Base-by-base conservation (phyloP, 2,113 vertebrate genomes). In the Lepus timidus region DNA sequence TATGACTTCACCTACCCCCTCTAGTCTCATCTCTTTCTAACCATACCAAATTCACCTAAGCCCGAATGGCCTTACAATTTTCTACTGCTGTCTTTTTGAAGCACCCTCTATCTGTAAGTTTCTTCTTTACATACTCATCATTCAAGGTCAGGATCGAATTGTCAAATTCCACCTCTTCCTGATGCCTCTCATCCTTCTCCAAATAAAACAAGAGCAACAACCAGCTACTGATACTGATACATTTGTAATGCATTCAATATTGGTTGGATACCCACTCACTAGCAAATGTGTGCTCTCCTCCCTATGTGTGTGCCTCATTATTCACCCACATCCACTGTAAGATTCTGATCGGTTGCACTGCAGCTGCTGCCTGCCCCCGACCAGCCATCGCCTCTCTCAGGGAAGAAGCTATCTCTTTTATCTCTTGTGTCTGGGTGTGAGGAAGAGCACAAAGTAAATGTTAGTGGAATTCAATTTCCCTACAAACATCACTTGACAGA, bases 381-480 rank as follows among this genome's bases (percentile, higher is more conserved):
- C 0, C 8, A 70, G 10, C 36, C 49, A 7, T 10, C 23, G 51
- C 12, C 33, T 87, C 64, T 90, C 86, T 44, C 65, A 64, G 17
- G 17, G 52, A n/a, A 52, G 19, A 85, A 22, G 7, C 52, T 85
- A 10, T 55, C 17, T 84, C 33, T 85, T 70, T 71, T 17, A 23
- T 81, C 31, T 44, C 25, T 58, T 25, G 5, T 36, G 61, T 73
- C 67, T 83, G 68, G 29, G 31, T 71, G 27, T 74, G 74, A 93
- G 51, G 67, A 92, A 70, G 78, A 89, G 29, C 55, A 90, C 68
- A 82, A 78, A 89, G 68, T 75, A 68, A 76, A 80, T 29, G 61
- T 29, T 36, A 74, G n/a, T 83, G 51, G 87, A 94, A 80, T n/a
- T 39, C 75, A 39, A 4, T 82, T 73, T 85, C 62, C 44, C 36